Base-by-base conservation (phyloP, 2,113 vertebrate species). In the Sitta europaea region DNA sequence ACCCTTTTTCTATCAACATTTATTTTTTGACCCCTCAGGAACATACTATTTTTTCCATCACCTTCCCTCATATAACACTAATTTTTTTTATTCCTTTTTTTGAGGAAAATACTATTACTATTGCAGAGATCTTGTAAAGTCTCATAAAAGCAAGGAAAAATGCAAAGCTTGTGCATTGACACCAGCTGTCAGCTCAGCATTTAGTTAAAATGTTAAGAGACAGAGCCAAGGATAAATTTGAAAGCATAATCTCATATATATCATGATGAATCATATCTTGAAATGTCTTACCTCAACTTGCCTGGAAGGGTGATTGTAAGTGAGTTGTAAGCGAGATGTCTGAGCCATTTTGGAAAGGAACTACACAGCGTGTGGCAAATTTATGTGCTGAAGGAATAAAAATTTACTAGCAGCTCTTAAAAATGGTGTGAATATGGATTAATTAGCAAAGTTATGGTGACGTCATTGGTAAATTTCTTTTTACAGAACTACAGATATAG, bases 111-210 rank as follows among this genome's bases (percentile, higher is more conserved):
- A 77, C 50, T 78, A 51, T 61, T 84, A 29, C 77, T 51, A 11
- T 25, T 43, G 40, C 54, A 86, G 58, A 90, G 17, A 47, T 81
- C 58, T 90, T 88, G 57, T 61, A 72, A 86, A 83, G 31, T 79
- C 86, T 83, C 50, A 58, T 48, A 78, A 88, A 61, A 85, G 73
- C 45, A 75, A 67, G 58, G 42, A 74, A 96, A 74, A 94, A 66
- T 89, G 77, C 66, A 80, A 72, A 85, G 71, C 71, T 79, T 71
- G 48, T 48, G 75, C 62, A 74, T 38, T 83, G 92, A 97, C 91
- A 93, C 19, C 95, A 96, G 93, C 82, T 97, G 91, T 95, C 96
- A 97, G 86, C 82, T 97, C 96, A 96, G 86, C 89, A 94, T 96
- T 96, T 96, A 91, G 79, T 92, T 81, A 86, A 97, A 97, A 96